These are phyloP conservation scores for Itoplectis maculator DNA, from an alignment of 2,888 invertebrate genomes.

Conservation along the genomic window DNA sequence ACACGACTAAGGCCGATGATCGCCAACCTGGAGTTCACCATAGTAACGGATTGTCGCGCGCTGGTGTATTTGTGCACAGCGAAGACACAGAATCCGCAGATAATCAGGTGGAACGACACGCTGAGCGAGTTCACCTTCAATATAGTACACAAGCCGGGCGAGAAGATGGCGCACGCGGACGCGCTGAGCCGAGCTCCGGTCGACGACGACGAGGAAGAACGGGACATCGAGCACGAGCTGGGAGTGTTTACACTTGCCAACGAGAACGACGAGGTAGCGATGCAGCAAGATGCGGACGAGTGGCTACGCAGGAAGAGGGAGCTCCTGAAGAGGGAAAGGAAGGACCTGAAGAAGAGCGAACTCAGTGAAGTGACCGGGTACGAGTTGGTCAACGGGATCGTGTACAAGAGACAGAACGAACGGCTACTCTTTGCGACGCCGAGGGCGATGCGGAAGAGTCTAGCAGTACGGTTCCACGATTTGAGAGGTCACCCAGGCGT, in stretches of 20 bases:
- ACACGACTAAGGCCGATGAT: slow-evolving; percentile 17
- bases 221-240: slow-evolving; percentile 22
- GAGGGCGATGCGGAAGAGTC: slow-evolving; percentile 58
- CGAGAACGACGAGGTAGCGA: slow-evolving; percentile 18
- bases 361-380: background rate
- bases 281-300: background rate
- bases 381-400: background rate
- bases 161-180: slow-evolving; percentile 65
- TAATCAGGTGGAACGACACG: slow-evolving; percentile 2
- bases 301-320: background rate
- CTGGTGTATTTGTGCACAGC: background rate
- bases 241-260: slow-evolving; percentile 13
- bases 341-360: background rate
- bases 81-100: background rate
- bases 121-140: slow-evolving; percentile 55
- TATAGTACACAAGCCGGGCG: slow-evolving; percentile 68
- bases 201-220: background rate
- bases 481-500: slow-evolving; percentile 2
- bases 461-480: slow-evolving; percentile 20
- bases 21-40: slow-evolving; percentile 50
- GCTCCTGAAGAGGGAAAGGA: background rate
- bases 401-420: slow-evolving; percentile 9
- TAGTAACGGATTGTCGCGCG: background rate
- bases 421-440: slow-evolving; percentile 3
- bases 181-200: slow-evolving; percentile 65